Evolutionary conservation across 1,140 invertebrate genomes (phyloP), one percentile per base, ranked within the genome.

Genomic region (Temnothorax nylanderi): DNA sequence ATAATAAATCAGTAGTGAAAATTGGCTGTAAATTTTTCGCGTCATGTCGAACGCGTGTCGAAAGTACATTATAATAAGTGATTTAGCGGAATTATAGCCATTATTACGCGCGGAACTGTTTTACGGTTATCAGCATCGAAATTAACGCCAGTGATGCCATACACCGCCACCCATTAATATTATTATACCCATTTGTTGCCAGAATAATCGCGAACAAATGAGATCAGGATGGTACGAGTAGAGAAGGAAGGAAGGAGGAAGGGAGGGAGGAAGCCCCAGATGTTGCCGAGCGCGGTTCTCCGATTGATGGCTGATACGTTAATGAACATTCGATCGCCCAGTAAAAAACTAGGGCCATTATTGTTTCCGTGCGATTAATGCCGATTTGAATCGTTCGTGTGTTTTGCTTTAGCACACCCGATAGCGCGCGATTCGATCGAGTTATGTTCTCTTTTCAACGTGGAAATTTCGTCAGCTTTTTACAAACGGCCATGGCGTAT

Each of bases 301-400:
- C 47, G 72, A 78, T 78, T 78, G 84, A 80, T 76, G 74, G 72
- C 84, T 85, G 74, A 85, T 85, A 87, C 77, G 87, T 85, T 90
- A 90, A 90, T 90, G 80, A 89, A 89, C 85, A 85, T 85, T 85
- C 84, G 75, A 85, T 85, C 62, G 74, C 8, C 13, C 13, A 13
- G 44, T 51, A 80, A 85, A 77, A 85, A 85, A 65, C 69, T 10
- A 8, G 13, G 8, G 41, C 80, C 80, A 84, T 84, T 84, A 84
- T 84, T 75, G 80, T 84, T 84, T 60, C 54, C 37, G 54, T 62
- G 41, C 80, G 54, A 84, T 84, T 84, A 84, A 84, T 84, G 80
- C 44, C 80, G 69, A 84, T 84, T 84, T 84, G 69, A 84, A 84
- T 84, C 44, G 80, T 60, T 84, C 44, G 80, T 49, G 47, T 84